Percentiles rank a stretch among this genome's conserved stretches.
Conservation (phyloP, 2,888 invertebrate genomes). For the Epsilonema sp. region DNA sequence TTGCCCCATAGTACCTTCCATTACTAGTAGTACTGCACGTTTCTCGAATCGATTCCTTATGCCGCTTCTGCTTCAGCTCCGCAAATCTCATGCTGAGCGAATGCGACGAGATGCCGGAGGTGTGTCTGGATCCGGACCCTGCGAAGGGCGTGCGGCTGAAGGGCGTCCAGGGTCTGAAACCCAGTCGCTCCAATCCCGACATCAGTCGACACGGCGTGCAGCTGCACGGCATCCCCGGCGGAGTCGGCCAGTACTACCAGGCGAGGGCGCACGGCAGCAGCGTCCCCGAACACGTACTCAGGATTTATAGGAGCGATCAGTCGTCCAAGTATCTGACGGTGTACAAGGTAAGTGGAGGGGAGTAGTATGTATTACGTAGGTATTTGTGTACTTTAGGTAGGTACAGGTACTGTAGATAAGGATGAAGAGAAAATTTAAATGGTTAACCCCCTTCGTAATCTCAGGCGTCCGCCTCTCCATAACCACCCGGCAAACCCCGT, state of each 20-base stretch:
- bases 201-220: constrained; percentile 18
- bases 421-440: too few species aligned
- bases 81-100: too few species aligned
- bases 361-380: constrained; percentile 1
- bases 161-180: constrained; percentile 15
- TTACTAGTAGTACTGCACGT: too few species aligned
- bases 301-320: constrained; percentile 73
- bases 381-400: not conserved
- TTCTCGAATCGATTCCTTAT: too few species aligned
- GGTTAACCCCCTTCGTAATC: too few species aligned
- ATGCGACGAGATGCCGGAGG: not conserved
- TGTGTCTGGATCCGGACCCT: not conserved
- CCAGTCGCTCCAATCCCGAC: constrained; percentile 30
- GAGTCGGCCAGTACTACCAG: constrained; percentile 18
- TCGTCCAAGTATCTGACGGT: constrained; percentile 89
- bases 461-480: too few species aligned
- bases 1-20: too few species aligned
- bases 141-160: not conserved
- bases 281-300: constrained; percentile 87
- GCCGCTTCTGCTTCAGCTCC: constrained; percentile 4
- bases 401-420: too few species aligned
- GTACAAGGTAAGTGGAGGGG: constrained; percentile 63
- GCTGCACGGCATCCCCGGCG: not conserved
- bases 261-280: constrained; percentile 12
- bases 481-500: too few species aligned